Evolutionary conservation across 2,797 vertebrate species (phyloP).

Genomic region (Myotis pilosus): DNA sequence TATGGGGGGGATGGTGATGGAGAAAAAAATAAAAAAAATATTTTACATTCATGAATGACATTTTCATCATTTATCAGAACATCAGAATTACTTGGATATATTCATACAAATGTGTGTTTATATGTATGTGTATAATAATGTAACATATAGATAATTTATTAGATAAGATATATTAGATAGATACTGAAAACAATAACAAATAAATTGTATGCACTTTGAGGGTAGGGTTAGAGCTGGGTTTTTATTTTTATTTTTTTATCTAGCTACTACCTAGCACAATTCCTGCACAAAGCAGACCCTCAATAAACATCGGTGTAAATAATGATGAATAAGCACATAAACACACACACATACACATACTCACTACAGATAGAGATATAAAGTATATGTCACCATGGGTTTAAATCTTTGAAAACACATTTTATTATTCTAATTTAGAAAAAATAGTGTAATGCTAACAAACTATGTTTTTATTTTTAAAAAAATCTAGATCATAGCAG

Average conservation of each 20-base stretch:
- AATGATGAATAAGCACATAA: not conserved
- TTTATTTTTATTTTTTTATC: not conserved
- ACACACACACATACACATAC: not conserved
- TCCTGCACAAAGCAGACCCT: not conserved
- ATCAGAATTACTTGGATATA: not conserved
- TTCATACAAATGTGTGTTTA: not conserved
- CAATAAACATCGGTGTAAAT: not conserved
- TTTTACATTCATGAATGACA: not conserved
- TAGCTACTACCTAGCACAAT: not conserved
- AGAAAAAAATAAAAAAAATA: not conserved
- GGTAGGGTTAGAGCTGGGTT: not conserved
- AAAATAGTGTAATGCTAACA: not conserved
- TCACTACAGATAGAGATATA: not conserved
- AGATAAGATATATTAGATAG: not conserved
- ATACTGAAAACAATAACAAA: not conserved
- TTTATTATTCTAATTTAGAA: conserved; percentile 16
- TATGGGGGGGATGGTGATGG: not conserved
- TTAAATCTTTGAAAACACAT: not conserved
- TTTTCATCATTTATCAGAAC: conserved; percentile 13
- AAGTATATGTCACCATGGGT: not conserved
- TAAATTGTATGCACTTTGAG: not conserved
- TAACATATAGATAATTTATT: not conserved
- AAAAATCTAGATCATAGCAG: not conserved
- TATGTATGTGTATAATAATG: not conserved
- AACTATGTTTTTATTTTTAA: not conserved